Evolutionary conservation across 2,113 vertebrate genomes (phyloP).

Genomic region (Mystacornis crossleyi): DNA sequence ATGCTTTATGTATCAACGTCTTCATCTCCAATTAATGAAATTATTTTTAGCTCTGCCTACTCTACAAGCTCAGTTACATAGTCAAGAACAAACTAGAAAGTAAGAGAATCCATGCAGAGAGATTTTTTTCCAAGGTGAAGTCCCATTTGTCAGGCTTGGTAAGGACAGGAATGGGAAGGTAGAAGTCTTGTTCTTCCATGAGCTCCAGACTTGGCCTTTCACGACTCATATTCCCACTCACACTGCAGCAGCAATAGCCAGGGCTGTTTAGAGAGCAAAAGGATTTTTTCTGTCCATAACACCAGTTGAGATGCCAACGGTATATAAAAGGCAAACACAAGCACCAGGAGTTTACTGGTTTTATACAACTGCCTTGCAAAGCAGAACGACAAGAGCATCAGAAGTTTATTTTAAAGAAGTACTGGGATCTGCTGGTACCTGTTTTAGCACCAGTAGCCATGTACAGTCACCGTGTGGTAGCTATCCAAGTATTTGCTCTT

Average conservation of each 20-base stretch:
- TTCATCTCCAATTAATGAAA: background rate
- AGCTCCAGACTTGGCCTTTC: background rate
- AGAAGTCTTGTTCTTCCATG: background rate
- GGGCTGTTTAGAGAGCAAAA: background rate
- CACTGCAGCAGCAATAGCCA: background rate
- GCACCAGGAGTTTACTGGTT: background rate
- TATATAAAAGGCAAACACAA: background rate
- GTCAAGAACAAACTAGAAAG: background rate
- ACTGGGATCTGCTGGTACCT: background rate
- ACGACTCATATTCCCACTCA: background rate
- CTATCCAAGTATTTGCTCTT: background rate
- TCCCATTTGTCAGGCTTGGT: background rate
- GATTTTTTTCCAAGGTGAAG: background rate
- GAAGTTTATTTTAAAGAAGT: background rate
- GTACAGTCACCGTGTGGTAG: background rate
- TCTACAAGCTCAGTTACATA: background rate
- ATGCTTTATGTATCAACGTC: background rate
- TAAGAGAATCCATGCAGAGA: background rate
- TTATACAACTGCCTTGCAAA: background rate
- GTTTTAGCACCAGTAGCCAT: background rate
- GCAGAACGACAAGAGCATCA: background rate
- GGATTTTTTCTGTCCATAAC: background rate
- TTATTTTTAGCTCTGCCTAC: background rate
- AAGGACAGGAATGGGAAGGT: background rate
- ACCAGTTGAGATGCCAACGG: fast-evolving